Evolutionary conservation across 1,140 invertebrate genomes (phyloP), one percentile per base, ranked within the genome.

Genomic region (Helicoverpa armigera): DNA sequence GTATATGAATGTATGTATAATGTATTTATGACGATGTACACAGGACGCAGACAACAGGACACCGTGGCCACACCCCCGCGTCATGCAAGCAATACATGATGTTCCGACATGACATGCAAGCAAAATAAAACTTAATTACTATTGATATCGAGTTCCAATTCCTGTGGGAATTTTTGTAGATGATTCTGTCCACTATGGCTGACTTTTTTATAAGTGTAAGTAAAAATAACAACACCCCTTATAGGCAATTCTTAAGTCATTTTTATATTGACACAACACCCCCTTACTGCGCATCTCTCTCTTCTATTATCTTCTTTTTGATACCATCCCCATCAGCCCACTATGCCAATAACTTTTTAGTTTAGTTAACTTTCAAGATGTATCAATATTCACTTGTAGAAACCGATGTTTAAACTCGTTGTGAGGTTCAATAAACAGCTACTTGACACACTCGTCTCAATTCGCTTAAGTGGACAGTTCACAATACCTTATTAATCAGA

Each of bases 391-490:
- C 35, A 43, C 5, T 43, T 9, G 35, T 9, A 9, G 7, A 43
- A 69, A 50, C 23, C 43, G 43, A 69, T 50, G n/a, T 43, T 7
- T 43, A 9, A 43, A 43, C 35, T 43, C 35, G 35, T 43, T 43
- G 35, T 7, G 5, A 43, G 35, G 35, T 43, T 69, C 65, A 69
- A 69, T 69, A 69, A 48, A 69, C 43, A 69, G 16, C 16, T 43
- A 16, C 50, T 50, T 69, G 43, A 69, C 48, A 50, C n/a, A 69
- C n/a, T 23, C 65, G 43, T 72, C 48, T 72, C 69, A 53, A 72
- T 72, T 72, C 65, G 69, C 69, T 53, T 23, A 53, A 72, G 69
- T 72, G 69, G 69, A 72, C 69, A 54, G 69, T 14, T 29, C 3
- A 13, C 35, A 43, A 43, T 51, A 31, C 18, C 23, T 72, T 54